Evolutionary conservation across 2,888 invertebrate species (phyloP), one percentile per base, ranked within the genome.

Genomic region (Epistrophe eligans): DNA sequence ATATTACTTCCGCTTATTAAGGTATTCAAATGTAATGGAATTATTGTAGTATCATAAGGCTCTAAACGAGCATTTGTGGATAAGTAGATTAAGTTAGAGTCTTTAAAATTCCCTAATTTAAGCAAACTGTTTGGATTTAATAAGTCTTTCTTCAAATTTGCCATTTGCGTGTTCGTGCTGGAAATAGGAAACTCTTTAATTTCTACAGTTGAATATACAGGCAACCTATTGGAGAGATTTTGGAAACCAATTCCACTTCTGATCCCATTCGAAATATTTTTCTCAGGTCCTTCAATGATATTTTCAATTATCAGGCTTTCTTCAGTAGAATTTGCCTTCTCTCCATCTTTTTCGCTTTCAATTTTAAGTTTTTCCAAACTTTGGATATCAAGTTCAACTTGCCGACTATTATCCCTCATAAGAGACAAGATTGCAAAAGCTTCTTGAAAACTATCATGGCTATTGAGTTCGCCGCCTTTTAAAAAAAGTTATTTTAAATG

Each of bases 11-110:
- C 91, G 10, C 88, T 88, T 32, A 91, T 91, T 0, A 90, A 8
- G 0, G 92, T 91, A 84, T 90, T 90, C 35, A 92, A 91, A 0
- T 85, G 88, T 2, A 92, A 80, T 0, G 92, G 90, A 19, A 91
- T 84, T 0, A 89, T 89, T 1, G 79, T 17, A 0, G 43, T 40
- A 0, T 79, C 64, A 0, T 13, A 24, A 3, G 70, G 35, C 2
- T 73, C 19, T 8, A 73, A 43, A 6, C 60, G 45, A 1, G 43
- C 43, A 7, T 76, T 4, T 6, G 13, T 62, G 2, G 60, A 45
- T 32, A 58, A n/a, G 0, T 28, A 35, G 4, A n/a, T 24, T 1
- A 58, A 9, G 15, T 10, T n/a, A 1, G 35, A 15, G 4, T 48
- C 28, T 1, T 32, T 58, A 10, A n/a, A 48, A 4, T 48, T 17